These are phyloP conservation scores for Characodon lateralis DNA, from an alignment of 2,797 vertebrate genomes.

Conservation along the genomic window DNA sequence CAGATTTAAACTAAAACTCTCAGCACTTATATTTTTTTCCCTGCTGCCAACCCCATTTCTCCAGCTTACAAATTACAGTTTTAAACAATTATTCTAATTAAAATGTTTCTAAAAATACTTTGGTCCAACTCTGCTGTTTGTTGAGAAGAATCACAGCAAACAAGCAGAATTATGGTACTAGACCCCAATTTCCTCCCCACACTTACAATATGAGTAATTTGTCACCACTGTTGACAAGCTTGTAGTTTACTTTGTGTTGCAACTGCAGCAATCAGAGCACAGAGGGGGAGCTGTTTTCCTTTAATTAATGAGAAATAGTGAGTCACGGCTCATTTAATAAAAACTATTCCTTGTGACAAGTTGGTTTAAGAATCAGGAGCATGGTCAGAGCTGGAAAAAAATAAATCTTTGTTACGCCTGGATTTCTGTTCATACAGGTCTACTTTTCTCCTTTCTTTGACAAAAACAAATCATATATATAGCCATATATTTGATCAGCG, in stretches of 20 bases:
- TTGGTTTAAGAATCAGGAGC: no score
- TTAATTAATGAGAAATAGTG: conserved; percentile 11
- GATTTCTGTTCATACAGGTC: no score
- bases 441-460: no score
- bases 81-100: conserved; percentile 36
- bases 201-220: conserved; percentile 19
- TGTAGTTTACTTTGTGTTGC: conserved; percentile 26
- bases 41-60: neutral
- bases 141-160: neutral
- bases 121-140: conserved; percentile 7
- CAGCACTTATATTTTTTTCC: neutral
- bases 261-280: conserved; percentile 17
- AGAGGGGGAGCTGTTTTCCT: conserved; percentile 18
- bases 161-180: conserved; percentile 9
- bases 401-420: no score
- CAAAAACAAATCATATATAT: no score
- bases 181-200: conserved; percentile 5
- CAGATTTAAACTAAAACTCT: conserved; percentile 8
- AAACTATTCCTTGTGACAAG: neutral
- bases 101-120: conserved; percentile 33
- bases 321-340: neutral
- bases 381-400: no score
- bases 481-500: neutral
- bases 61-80: conserved; percentile 16
- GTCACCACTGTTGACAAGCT: conserved; percentile 17